These are phyloP conservation scores for Paguma larvata DNA, from an alignment of 2,797 vertebrate genomes.

Conservation along the genomic window DNA sequence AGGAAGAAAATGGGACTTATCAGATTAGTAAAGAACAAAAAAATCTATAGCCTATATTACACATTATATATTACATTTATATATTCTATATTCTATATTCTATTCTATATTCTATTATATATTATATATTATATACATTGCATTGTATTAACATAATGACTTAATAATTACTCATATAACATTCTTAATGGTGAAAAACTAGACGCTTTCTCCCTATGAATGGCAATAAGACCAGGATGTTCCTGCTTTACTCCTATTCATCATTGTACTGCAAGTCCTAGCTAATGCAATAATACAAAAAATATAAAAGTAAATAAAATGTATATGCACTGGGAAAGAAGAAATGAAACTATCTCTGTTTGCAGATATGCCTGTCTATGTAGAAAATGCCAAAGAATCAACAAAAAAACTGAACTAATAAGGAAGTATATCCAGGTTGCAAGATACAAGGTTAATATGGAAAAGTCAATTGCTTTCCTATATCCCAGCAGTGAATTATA, in stretches of 20 bases:
- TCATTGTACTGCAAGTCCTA: neutral
- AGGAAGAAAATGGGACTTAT: neutral
- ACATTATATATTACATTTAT: no score
- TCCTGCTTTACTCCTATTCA: neutral
- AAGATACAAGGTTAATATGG: neutral
- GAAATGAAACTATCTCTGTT: neutral
- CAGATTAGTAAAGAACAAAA: neutral
- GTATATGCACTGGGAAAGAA: neutral
- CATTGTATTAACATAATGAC: no score
- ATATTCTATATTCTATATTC: no score
- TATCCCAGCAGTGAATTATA: neutral
- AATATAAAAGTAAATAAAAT: neutral
- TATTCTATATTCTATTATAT: no score
- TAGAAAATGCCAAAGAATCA: neutral
- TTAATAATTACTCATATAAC: no score
- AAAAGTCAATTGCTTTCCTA: neutral
- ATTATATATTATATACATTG: no score
- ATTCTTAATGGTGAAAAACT: neutral
- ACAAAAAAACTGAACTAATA: neutral
- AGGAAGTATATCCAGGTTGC: neutral
- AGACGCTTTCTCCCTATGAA: neutral
- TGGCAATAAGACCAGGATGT: neutral
- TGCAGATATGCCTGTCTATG: neutral
- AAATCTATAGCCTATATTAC: no score
- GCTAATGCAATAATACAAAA: neutral